Conservation (phyloP, 2,113 vertebrate genomes). For the Sebastes fasciatus region DNA sequence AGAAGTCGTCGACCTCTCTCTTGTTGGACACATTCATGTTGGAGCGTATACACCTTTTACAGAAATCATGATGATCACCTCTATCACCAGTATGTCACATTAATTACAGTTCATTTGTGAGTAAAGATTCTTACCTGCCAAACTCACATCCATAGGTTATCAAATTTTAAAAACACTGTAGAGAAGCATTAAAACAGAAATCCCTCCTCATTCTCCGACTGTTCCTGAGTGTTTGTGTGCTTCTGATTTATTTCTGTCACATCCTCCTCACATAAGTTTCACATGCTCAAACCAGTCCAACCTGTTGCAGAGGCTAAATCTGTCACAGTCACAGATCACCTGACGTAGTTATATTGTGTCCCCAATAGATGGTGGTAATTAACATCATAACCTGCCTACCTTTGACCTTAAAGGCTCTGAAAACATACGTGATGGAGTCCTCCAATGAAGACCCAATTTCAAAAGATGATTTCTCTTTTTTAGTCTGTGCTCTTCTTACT, state of each 20-base stretch:
- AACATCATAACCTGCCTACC: neutral
- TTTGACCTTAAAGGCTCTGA: neutral
- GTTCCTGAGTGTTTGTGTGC: neutral
- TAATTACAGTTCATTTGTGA: neutral
- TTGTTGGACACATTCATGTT: conserved; percentile 1
- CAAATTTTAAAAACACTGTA: neutral
- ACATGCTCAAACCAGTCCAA: neutral
- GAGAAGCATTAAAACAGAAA: neutral
- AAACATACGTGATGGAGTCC: neutral
- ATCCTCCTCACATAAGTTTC: neutral
- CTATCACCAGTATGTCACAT: neutral
- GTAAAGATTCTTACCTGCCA: neutral
- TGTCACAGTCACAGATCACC: neutral
- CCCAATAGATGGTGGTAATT: neutral
- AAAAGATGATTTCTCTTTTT: neutral
- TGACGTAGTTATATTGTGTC: neutral
- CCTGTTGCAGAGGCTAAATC: neutral
- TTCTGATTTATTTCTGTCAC: neutral
- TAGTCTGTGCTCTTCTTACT: neutral
- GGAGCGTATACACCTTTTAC: neutral
- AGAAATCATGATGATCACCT: neutral
- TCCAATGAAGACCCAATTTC: neutral
- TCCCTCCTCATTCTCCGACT: neutral
- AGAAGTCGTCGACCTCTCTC: neutral
- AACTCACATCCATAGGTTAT: neutral